Conservation (phyloP, 2,113 vertebrate genomes). For the Xiphias gladius region DNA sequence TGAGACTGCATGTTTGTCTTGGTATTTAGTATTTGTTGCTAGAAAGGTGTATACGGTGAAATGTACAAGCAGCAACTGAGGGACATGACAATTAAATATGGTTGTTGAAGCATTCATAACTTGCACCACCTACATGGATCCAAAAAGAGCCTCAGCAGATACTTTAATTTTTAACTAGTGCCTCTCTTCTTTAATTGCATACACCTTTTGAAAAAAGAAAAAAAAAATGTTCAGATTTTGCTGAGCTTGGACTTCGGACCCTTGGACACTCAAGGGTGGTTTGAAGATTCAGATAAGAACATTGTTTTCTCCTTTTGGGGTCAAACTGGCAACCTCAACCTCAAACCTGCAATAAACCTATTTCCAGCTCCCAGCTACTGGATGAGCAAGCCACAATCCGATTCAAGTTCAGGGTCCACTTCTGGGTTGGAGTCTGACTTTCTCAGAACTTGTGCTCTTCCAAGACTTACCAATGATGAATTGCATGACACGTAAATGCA, state of each 20-base stretch:
- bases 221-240: slow-evolving; percentile 2
- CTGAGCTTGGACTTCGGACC: slow-evolving; percentile 25
- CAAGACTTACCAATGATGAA: slow-evolving; percentile 79
- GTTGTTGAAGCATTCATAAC: neutral
- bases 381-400: slow-evolving; percentile 60
- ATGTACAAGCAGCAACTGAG: neutral
- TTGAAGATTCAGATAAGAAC: slow-evolving; percentile 36
- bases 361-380: slow-evolving; percentile 64
- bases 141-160: neutral
- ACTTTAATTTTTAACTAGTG: neutral
- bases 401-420: slow-evolving; percentile 66
- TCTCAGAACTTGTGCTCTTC: slow-evolving; percentile 70
- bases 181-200: slow-evolving; percentile 29
- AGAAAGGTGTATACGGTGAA: neutral
- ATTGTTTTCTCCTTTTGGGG: slow-evolving; percentile 29
- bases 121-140: neutral
- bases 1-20: slow-evolving; percentile 5
- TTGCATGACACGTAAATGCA: slow-evolving; percentile 81
- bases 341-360: slow-evolving; percentile 58
- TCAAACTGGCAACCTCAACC: slow-evolving; percentile 38
- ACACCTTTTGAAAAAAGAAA: slow-evolving; percentile 10
- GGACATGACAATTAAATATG: neutral
- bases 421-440: slow-evolving; percentile 68
- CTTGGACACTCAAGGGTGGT: neutral
- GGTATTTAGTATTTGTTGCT: neutral